Evolutionary conservation across 2,797 vertebrate genomes (phyloP), one percentile per base, ranked within the genome.

Genomic region (Borostomias antarcticus): DNA sequence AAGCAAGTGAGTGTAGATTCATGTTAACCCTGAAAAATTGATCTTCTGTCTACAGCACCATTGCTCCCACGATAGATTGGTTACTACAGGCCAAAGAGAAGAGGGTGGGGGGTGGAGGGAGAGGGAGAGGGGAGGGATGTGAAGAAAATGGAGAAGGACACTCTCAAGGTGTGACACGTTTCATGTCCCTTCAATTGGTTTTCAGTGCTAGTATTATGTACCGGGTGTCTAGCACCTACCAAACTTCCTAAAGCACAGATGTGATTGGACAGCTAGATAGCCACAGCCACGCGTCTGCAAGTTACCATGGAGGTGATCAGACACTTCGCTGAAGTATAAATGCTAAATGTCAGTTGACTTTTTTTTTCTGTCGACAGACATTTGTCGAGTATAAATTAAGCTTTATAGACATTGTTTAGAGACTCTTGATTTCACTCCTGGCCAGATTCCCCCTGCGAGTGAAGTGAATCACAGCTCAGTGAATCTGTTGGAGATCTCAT

Each of bases 11-110:
- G 78, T 85, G 85, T 79, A 80, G 86, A 83, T 89, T 84, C 78
- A 83, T 72, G 78, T 90, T 89, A 85, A 91, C 88, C 87, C 86
- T 76, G 78, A 81, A 79, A 70, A 82, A 93, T 92, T 88, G 91
- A 93, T 91, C 87, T 86, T 80, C 82, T 91, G 91, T 92, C 91
- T 78, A 56, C 80, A 65, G 87, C 79, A 73, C 85, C 88, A 89
- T 92, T 91, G 84, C 84, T 78, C 65, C 78, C 28, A 60, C 80
- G 75, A 90, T 78, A 83, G 88, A 90, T 89, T 85, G 90, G n/a
- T 81, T 82, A 70, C 87, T 80, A 66, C 37, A 64, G 82, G 82
- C 68, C 61, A 66, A 71, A 57, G 73, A 63, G 66, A 75, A 64
- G 47, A 26, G 56, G 50, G 68, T 66, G 72, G 58, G 57, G 63